phyloP scores from a whole-genome alignment of 2,888 invertebrate species.

The Drosophila nigricruria region DNA sequence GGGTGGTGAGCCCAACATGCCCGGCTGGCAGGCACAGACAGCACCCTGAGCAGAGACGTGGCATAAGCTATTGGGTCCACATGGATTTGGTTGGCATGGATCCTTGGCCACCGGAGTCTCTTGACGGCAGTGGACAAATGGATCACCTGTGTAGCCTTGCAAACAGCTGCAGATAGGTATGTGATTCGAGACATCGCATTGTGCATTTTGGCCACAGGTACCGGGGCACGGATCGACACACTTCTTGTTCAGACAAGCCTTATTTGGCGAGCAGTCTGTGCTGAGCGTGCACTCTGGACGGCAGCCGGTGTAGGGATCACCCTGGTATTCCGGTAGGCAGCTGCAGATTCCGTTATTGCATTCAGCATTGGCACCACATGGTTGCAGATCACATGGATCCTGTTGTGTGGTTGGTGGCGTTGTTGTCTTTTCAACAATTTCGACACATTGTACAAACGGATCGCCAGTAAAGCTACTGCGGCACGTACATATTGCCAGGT shows the following conservation, averaged over 20 bases:
- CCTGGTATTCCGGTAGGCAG: slow-evolving; percentile 92
- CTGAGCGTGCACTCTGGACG: slow-evolving; percentile 95
- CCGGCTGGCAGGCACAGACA: slow-evolving; percentile 91
- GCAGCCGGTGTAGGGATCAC: slow-evolving; percentile 94
- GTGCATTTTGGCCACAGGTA: slow-evolving; percentile 93
- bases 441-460: slow-evolving; percentile 88
- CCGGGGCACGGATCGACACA: slow-evolving; percentile 94
- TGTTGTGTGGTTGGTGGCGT: slow-evolving; percentile 83
- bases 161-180: slow-evolving; percentile 92
- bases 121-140: slow-evolving; percentile 88
- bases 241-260: slow-evolving; percentile 93
- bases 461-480: slow-evolving; percentile 88
- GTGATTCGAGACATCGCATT: slow-evolving; percentile 93
- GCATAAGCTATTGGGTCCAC: slow-evolving; percentile 86
- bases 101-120: slow-evolving; percentile 85
- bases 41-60: slow-evolving; percentile 88
- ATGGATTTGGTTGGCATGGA: slow-evolving; percentile 86
- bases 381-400: slow-evolving; percentile 92
- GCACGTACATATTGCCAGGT: slow-evolving; percentile 89
- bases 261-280: slow-evolving; percentile 91
- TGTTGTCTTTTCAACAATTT: slow-evolving; percentile 86
- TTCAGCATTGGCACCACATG: slow-evolving; percentile 94
- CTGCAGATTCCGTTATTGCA: slow-evolving; percentile 93
- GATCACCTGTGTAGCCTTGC: slow-evolving; percentile 92
- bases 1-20: slow-evolving; percentile 90